phyloP scores from a whole-genome alignment of 1,140 invertebrate species.

The Adoxophyes honmai region DNA sequence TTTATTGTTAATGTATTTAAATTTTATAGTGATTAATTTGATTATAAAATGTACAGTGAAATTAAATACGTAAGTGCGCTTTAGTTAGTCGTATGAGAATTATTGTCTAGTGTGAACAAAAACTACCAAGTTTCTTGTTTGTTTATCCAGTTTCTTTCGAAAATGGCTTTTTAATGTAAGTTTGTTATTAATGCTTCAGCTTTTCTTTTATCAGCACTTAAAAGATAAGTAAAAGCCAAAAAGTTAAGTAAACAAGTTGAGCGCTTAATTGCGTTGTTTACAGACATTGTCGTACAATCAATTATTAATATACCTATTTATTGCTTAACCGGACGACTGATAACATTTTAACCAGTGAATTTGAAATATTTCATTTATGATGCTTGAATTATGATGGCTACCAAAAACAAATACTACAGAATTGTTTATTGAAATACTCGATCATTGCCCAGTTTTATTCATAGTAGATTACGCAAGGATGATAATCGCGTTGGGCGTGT shows the following conservation, averaged over 20 bases:
- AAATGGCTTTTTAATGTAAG: not conserved
- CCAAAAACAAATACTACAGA: too few relatives aligned
- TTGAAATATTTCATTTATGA: too few relatives aligned
- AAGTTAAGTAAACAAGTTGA: slow-evolving; percentile 16
- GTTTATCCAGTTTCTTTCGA: slow-evolving; percentile 23
- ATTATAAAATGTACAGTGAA: too few relatives aligned
- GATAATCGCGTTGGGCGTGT: slow-evolving; percentile 6
- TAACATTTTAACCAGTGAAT: too few relatives aligned
- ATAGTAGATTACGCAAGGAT: slow-evolving; percentile 11
- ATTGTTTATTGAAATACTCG: too few relatives aligned
- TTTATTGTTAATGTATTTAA: not conserved
- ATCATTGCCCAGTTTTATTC: not conserved
- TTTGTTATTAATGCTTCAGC: slow-evolving; percentile 5
- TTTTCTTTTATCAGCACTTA: slow-evolving; percentile 18
- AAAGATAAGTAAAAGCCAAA: not conserved
- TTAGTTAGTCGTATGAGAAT: slow-evolving; percentile 8
- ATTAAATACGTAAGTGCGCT: too few relatives aligned
- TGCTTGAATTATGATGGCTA: too few relatives aligned
- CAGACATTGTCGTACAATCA: slow-evolving; percentile 39
- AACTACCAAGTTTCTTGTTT: slow-evolving; percentile 25
- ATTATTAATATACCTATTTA: not conserved
- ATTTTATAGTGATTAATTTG: too few relatives aligned
- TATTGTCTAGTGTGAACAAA: slow-evolving; percentile 3
- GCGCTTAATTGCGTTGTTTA: slow-evolving; percentile 68
- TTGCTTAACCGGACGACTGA: not conserved